These are phyloP conservation scores for Pollicipes pollicipes DNA, from an alignment of 1,140 invertebrate species.

Conservation along the genomic window DNA sequence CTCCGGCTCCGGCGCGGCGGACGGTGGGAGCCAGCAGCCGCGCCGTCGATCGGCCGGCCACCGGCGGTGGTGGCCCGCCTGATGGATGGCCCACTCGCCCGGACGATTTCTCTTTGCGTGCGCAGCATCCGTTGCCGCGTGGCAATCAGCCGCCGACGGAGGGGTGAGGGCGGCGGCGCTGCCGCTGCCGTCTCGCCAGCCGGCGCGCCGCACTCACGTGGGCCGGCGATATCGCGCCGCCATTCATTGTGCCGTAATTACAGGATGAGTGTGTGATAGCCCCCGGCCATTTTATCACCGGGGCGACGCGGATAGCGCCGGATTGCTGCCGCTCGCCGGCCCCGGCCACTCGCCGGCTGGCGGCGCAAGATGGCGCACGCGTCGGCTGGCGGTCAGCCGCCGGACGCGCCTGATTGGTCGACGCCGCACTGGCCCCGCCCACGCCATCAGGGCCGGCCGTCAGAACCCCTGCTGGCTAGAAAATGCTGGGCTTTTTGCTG, in stretches of 20 bases:
- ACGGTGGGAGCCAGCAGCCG: too few species aligned
- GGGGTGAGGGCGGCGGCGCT: too few species aligned
- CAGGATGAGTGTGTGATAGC: background rate
- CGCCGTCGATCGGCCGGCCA: background rate
- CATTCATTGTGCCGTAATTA: background rate
- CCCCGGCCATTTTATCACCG: background rate
- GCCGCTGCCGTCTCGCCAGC: too few species aligned
- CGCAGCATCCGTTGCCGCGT: too few species aligned
- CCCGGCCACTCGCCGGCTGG: too few species aligned
- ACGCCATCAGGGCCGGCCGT: background rate
- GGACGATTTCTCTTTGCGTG: background rate
- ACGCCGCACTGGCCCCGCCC: background rate
- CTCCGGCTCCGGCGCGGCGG: too few species aligned
- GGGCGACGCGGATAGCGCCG: too few species aligned
- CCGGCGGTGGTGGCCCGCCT: background rate
- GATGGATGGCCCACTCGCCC: background rate
- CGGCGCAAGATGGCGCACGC: background rate
- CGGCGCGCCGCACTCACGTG: too few species aligned
- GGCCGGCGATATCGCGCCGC: too few species aligned
- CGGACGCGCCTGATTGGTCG: background rate
- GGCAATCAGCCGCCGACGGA: too few species aligned
- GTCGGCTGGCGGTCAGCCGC: background rate
- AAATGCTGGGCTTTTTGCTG: background rate
- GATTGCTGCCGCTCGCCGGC: too few species aligned
- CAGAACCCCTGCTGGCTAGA: background rate